Evolutionary conservation across 2,113 vertebrate species (phyloP), one percentile per base, ranked within the genome.

Genomic region (Megaceryle maxima): DNA sequence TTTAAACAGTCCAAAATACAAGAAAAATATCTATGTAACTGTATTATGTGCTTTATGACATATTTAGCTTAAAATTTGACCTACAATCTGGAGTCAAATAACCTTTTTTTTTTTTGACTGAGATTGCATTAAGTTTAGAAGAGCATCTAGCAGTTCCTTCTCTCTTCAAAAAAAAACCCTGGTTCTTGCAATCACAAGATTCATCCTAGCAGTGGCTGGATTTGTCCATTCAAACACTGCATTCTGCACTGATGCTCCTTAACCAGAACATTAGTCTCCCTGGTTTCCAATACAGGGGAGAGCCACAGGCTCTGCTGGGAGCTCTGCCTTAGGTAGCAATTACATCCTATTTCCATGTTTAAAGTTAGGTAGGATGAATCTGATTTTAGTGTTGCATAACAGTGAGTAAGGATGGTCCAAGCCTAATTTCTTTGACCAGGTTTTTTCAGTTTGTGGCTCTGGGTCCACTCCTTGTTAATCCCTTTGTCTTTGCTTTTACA

Each of bases 241-340:
- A 44, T 76, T 7, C 28, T 22, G 63, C 25, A 9, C 16, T 51
- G 21, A 3, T 57, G 35, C 16, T 37, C 22, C 48, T 50, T 26
- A 17, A 41, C n/a, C 9, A 3, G 37, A 41, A 37, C 14, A 48
- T 13, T 18, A 2, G 13, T 64, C 33, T 77, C 16, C 13, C 9
- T 29, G 43, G 13, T 28, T 63, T 84, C 53, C 22, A 0, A 1
- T 11, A 2, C 9, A 10, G 25, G 9, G 43, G 20, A 62, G 63
- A 46, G 39, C 37, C 33, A 22, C 37, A 24, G 48, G 25, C 60
- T 82, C 60, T 82, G 19, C 74, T 55, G 10, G 16, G 48, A 76
- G 35, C 1, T 0, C 39, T 5, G 6, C 1, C 0, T 60, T 33
- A 31, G 31, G 55, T 31, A 8, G 20, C 2, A 1, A 12, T 29